Evolutionary conservation across 2,797 vertebrate genomes (phyloP).

Genomic region (Phalanger gymnotis): DNA sequence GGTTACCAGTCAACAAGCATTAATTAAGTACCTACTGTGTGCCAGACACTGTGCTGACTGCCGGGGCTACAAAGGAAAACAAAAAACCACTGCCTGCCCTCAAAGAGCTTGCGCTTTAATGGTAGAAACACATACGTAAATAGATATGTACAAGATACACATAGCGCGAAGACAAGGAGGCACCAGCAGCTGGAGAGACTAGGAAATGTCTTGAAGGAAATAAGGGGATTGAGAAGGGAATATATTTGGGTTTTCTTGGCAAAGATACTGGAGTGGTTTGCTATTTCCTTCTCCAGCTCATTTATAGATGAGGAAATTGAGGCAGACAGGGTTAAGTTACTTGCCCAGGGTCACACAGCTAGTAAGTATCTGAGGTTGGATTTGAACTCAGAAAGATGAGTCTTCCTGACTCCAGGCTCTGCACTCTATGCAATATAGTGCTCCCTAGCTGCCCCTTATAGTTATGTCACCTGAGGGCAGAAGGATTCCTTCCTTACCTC

Average conservation of each 20-base stretch:
- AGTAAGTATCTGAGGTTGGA: too few relatives aligned
- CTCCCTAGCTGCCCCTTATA: background rate
- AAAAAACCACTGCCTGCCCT: background rate
- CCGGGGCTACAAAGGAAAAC: background rate
- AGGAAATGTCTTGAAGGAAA: background rate
- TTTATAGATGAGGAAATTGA: too few relatives aligned
- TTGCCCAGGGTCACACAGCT: too few relatives aligned
- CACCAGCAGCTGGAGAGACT: background rate
- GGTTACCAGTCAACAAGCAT: background rate
- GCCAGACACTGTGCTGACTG: too few relatives aligned
- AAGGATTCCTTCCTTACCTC: background rate
- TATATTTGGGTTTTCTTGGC: background rate
- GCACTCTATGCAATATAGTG: background rate
- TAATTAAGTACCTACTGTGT: background rate
- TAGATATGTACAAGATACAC: too few relatives aligned
- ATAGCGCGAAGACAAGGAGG: background rate
- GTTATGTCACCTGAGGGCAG: background rate
- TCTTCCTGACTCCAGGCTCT: background rate
- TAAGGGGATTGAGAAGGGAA: background rate
- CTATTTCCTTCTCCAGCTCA: too few relatives aligned
- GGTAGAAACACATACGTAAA: background rate
- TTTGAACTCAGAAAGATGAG: background rate
- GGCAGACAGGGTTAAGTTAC: too few relatives aligned
- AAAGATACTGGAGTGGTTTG: background rate
- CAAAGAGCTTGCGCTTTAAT: too few relatives aligned